Base-by-base conservation (phyloP, 2,113 vertebrate species). In the Oxyruncus cristatus region DNA sequence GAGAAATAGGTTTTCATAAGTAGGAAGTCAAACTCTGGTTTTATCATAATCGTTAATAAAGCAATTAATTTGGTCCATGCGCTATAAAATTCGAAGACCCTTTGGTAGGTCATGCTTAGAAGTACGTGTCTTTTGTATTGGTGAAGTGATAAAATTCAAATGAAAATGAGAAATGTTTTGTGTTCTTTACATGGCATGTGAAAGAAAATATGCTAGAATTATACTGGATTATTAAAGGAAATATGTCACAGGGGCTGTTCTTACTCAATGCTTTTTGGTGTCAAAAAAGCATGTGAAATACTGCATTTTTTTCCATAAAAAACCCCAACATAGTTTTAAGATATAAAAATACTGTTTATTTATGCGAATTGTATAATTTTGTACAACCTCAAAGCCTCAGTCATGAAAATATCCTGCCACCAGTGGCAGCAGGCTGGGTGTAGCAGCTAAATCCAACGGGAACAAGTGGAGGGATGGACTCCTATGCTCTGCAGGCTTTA, bases 31-130 rank as follows among this genome's bases (percentile, higher is more conserved):
- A 88, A 49, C 39, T 92, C 92, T 95, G 71, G 42, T 13, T 79
- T 97, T 95, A 89, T 95, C 88, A 39, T 80, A 65, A 55, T 77
- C 21, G 32, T 95, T 97, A 97, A 92, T 95, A 93, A 96, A 89
- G 88, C 92, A 95, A 91, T 93, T 97, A 93, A 93, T 86, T 85
- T 91, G 39, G 65, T 92, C 55, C 15, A 3, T 68, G 61, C 0
- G 0, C 84, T 94, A 32, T 80, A 94, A 93, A 92, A 93, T 88
- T 95, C 2, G 0, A 88, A 96, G 84, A 85, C 89, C 89, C 79
- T 91, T 87, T 93, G 74, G 72, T 96, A 93, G 84, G 94, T 94
- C 82, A 77, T 77, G 89, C 94, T 94, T 92, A 93, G 65, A 93
- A 95, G 70, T 90, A 89, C 81, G 37, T 71, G 89, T 65, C 89